Percentiles rank a stretch among this genome's conserved stretches.
These are phyloP conservation scores for Aphelocoma californica DNA, from an alignment of 2,797 vertebrate genomes.

Conservation along the genomic window DNA sequence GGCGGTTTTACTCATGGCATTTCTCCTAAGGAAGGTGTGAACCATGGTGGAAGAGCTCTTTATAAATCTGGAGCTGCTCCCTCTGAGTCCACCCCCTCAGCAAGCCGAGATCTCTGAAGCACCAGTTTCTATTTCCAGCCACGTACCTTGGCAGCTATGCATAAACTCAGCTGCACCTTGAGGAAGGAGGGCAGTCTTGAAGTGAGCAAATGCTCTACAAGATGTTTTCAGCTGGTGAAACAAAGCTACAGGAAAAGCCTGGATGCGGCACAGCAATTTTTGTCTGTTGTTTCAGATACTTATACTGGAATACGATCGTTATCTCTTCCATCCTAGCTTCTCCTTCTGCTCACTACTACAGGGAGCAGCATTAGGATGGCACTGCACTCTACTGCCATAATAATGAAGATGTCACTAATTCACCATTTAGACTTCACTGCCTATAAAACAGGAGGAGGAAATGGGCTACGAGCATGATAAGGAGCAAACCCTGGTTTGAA, in stretches of 20 bases:
- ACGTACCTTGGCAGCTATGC: accelerated
- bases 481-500: not conserved
- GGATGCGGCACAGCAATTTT: not conserved
- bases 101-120: not conserved
- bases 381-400: not conserved
- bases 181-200: not conserved
- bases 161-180: not conserved
- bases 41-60: not conserved
- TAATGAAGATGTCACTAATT: constrained; percentile 51
- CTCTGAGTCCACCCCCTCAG: not conserved
- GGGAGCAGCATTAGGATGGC: constrained; percentile 15
- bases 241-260: not conserved
- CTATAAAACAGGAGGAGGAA: constrained; percentile 52
- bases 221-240: not conserved
- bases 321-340: not conserved
- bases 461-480: not conserved
- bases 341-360: constrained; percentile 31
- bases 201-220: not conserved
- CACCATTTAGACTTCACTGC: constrained; percentile 41
- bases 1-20: not conserved
- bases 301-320: not conserved
- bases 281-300: not conserved
- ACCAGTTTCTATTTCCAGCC: not conserved
- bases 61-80: not conserved
- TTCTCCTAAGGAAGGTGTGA: not conserved